Base-by-base conservation (phyloP, 2,113 vertebrate species). In the Pygoscelis antarcticus region DNA sequence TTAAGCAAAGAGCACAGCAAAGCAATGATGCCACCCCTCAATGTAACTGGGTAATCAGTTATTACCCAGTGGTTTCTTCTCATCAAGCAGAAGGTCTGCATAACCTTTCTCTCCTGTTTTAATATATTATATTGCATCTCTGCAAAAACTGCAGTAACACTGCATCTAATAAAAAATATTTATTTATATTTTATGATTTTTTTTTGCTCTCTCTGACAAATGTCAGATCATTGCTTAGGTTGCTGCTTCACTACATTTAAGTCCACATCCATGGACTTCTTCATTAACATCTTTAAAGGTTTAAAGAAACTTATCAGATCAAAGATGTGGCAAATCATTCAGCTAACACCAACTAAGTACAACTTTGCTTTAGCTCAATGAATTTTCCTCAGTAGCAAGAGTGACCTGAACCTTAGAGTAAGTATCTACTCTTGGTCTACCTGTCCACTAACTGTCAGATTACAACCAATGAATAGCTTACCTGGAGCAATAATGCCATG, bases 341-440 rank as follows among this genome's bases (percentile, higher is more conserved):
- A 62, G 81, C 26, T 74, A 65, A 83, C 22, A 76, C 30, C 87
- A 68, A 71, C 23, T 1, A 75, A 61, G 23, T 40, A 49, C 58
- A 68, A 15, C 62, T 52, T 51, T 71, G 36, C 38, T 78, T 54
- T 25, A 69, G 22, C 55, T 92, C 55, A 64, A 11, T 34, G 15
- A 69, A 22, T 58, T 61, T 55, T 90, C 79, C 14, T 68, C 22
- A 8, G 69, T 65, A 90, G 78, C 75, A 95, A 64, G 52, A 93
- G 52, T 68, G 68, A 49, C 32, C 27, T 78, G 30, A 91, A 66
- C 78, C 82, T 96, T 36, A 38, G 74, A 86, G 62, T 58, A 97
- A 94, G 91, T 94, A 93, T 58, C 55, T 96, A 77, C 93, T 89
- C 85, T 69, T 97, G 96, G 93, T 80, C 55, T 96, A 96, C 93